These are phyloP conservation scores for Melinopterus prodromus DNA, from an alignment of 2,888 invertebrate species.

Conservation along the genomic window DNA sequence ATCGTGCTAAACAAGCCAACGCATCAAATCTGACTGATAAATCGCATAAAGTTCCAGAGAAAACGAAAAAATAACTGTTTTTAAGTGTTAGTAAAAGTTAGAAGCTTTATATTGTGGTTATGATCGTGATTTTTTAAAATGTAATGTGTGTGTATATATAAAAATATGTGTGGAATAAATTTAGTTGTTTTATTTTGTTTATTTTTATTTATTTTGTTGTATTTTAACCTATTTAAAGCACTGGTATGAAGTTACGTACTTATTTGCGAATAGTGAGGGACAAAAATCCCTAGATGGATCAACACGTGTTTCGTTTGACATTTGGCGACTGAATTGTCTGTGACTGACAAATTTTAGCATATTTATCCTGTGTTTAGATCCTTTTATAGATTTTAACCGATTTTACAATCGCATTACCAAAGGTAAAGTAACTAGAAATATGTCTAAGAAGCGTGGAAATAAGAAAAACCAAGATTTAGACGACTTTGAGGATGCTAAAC, in stretches of 20 bases:
- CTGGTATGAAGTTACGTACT: too few species aligned
- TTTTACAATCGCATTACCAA: background rate
- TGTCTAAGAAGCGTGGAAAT: slow-evolving; percentile 69
- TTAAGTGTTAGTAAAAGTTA: background rate
- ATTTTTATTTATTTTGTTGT: background rate
- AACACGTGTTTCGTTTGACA: slow-evolving; percentile 16
- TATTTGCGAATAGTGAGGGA: too few species aligned
- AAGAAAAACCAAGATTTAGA: slow-evolving; percentile 68
- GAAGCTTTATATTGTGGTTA: background rate
- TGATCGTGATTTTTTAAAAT: background rate
- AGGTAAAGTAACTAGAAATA: slow-evolving; percentile 47
- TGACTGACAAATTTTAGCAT: slow-evolving; percentile 6
- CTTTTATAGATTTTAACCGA: background rate
- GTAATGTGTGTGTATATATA: background rate
- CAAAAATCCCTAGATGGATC: slow-evolving; percentile 10
- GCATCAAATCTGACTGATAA: background rate
- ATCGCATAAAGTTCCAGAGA: background rate
- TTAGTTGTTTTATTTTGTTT: background rate
- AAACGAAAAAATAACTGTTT: background rate
- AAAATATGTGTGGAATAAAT: background rate
- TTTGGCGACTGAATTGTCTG: background rate
- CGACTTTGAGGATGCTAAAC: slow-evolving; percentile 61
- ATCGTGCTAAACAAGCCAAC: background rate
- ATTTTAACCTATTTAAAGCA: too few species aligned
- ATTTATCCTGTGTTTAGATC: background rate